Conservation (phyloP, 2,797 vertebrate species). For the Xenops minutus region DNA sequence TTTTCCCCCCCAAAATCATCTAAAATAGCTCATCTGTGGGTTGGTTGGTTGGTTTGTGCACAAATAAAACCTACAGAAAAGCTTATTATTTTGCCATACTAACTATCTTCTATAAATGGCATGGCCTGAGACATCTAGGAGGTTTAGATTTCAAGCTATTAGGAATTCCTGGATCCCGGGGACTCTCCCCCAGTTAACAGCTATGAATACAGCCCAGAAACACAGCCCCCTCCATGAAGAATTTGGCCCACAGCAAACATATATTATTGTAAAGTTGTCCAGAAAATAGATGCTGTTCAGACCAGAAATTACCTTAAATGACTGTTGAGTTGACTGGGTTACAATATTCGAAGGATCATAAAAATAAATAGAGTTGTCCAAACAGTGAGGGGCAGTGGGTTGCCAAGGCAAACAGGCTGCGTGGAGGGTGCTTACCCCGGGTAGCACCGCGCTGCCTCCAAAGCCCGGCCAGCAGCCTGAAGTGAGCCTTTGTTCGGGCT, state of each 20-base stretch:
- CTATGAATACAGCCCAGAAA: conserved; percentile 17
- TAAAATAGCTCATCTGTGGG: neutral
- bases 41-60: neutral
- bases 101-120: neutral
- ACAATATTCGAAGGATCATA: conserved; percentile 70
- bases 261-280: conserved; percentile 63
- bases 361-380: conserved; percentile 82
- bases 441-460: conserved; percentile 53
- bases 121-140: neutral
- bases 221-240: conserved; percentile 50
- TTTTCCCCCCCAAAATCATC: accelerated
- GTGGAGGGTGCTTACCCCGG: conserved; percentile 52
- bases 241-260: conserved; percentile 51
- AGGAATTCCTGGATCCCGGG: conserved; percentile 1
- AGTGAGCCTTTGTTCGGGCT: conserved; percentile 78
- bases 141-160: neutral
- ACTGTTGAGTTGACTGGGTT: conserved; percentile 64
- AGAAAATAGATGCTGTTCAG: conserved; percentile 71
- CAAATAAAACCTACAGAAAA: neutral
- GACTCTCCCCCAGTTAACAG: neutral
- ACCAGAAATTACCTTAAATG: conserved; percentile 65
- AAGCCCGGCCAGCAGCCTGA: conserved; percentile 58
- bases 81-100: neutral
- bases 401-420: conserved; percentile 75
- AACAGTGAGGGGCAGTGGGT: conserved; percentile 63